Conservation (phyloP, 2,888 invertebrate species). For the Calephelis perditalis region DNA sequence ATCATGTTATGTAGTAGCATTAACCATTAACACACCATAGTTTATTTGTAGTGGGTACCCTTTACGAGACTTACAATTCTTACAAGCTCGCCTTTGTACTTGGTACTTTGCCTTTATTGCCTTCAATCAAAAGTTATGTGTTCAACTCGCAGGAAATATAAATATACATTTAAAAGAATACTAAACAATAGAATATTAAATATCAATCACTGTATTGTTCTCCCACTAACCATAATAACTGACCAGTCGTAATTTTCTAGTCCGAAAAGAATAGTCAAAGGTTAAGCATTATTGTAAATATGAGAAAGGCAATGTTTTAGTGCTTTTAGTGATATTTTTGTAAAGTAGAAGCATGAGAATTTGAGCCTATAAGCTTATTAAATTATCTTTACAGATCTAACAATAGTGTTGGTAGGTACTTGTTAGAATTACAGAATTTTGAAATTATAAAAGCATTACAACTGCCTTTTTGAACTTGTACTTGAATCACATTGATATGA, state of each 20-base stretch:
- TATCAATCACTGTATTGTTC: conserved; percentile 63
- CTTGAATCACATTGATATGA: neutral
- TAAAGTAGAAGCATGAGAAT: conserved; percentile 33
- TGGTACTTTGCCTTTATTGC: neutral
- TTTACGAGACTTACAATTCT: neutral
- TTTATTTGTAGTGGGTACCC: no score
- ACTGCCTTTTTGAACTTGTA: conserved; percentile 47
- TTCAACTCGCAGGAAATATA: conserved; percentile 21
- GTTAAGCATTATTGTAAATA: conserved; percentile 9
- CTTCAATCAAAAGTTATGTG: conserved; percentile 25
- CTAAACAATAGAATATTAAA: conserved; percentile 40
- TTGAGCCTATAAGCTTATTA: conserved; percentile 35
- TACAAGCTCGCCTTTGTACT: conserved; percentile 7
- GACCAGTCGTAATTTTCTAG: neutral
- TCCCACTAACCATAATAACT: conserved; percentile 4
- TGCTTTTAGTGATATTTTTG: conserved; percentile 32
- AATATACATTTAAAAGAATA: conserved; percentile 26
- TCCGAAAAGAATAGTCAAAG: conserved; percentile 2
- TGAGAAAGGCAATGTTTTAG: conserved; percentile 47
- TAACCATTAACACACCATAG: no score
- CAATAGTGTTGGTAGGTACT: conserved; percentile 21
- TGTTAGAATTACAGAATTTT: conserved; percentile 31
- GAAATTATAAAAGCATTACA: conserved; percentile 49
- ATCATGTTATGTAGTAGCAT: no score
- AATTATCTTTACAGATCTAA: conserved; percentile 11